Evolutionary conservation across 23 tunicate species (phyloP).

Genomic region (Styela plicata): DNA sequence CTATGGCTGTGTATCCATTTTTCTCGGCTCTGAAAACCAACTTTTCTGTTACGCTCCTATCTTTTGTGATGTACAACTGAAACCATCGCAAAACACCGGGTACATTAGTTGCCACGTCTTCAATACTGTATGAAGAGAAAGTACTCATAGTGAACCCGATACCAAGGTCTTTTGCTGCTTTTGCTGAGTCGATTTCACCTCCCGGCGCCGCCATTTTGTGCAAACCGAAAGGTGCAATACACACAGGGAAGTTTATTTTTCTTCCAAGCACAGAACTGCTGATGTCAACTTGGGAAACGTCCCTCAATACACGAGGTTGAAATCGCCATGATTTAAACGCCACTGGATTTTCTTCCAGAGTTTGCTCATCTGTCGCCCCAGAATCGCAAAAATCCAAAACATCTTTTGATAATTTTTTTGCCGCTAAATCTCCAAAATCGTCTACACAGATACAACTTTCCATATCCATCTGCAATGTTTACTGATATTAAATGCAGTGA

Average conservation of each 20-base stretch:
- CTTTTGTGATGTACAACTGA: constrained; percentile 70
- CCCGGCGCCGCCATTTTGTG: constrained; percentile 54
- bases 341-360: constrained; percentile 43
- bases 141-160: constrained; percentile 67
- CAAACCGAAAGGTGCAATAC: constrained; percentile 77
- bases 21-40: constrained; percentile 59
- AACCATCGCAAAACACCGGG: constrained; percentile 44
- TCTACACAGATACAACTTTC: too few relatives aligned
- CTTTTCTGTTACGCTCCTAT: constrained; percentile 41
- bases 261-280: constrained; percentile 44
- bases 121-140: constrained; percentile 65
- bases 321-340: constrained; percentile 34
- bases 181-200: constrained; percentile 66
- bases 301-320: too few relatives aligned
- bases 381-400: constrained; percentile 58
- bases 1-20: constrained; percentile 49
- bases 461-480: too few relatives aligned
- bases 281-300: constrained; percentile 56
- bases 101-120: constrained; percentile 46
- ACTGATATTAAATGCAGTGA: too few relatives aligned
- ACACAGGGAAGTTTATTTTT: constrained; percentile 48
- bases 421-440: constrained; percentile 64
- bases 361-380: constrained; percentile 68
- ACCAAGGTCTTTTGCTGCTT: constrained; percentile 41
- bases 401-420: constrained; percentile 28